Evolutionary conservation across 2,888 invertebrate genomes (phyloP), one percentile per base, ranked within the genome.

Genomic region (Deilephila elpenor): DNA sequence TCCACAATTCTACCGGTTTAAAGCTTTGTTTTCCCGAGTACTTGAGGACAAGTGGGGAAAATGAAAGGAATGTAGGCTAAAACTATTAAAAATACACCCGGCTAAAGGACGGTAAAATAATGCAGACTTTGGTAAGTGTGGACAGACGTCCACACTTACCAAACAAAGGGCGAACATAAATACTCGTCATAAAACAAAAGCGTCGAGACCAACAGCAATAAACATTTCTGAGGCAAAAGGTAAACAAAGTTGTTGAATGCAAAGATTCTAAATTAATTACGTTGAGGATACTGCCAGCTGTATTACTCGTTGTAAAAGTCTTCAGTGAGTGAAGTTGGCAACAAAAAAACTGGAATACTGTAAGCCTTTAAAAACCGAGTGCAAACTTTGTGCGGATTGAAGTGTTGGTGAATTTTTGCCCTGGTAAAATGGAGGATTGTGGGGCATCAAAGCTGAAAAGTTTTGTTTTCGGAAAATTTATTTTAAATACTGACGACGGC

Each of bases 191-290:
- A 44, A 44, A 44, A 67, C 44, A 67, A 44, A 44, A 20, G 29
- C 34, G 37, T 34, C 44, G 56, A 56, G 44, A 29, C 60, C 14
- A 25, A 60, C 20, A 19, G 44, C 64, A 67, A 67, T n/a, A 67
- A 67, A 44, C 44, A 67, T 67, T 20, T 67, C 64, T 20, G n/a
- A 37, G 8, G 44, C 62, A 62, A 62, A 20, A 37, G 20, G 61
- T 44, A 67, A 44, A 67, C 64, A 67, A 67, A 67, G 64, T 67
- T 60, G 60, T 60, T 67, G 64, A 44, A 25, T 67, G 20, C 32
- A 62, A 67, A 44, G 44, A 67, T 67, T 44, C 44, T 67, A 67
- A 67, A 67, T 67, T 67, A 67, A 67, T 67, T 67, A 67, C 20
- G 44, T 44, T 25, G 64, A 25, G 44, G 44, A 3, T 44, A 44